phyloP scores from a whole-genome alignment of 2,888 invertebrate species.

The Aspidiotus rigidus region DNA sequence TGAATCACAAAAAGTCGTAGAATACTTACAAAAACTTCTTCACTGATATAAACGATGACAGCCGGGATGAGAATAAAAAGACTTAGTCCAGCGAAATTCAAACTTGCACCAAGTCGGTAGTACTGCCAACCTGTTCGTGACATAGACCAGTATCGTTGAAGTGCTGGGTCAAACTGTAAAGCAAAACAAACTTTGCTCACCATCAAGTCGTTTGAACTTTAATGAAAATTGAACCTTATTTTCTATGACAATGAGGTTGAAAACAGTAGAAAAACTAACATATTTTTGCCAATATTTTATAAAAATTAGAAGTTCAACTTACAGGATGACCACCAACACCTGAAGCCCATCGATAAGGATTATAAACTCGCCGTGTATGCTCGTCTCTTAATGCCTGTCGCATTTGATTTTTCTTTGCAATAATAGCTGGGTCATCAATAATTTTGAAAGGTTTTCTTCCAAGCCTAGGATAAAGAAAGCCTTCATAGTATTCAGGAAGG shows the following conservation, averaged over 20 bases:
- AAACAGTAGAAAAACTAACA: not conserved
- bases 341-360: not conserved
- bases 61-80: no score
- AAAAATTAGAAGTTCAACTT: not conserved
- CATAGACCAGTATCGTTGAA: not conserved
- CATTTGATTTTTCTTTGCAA: constrained; percentile 1
- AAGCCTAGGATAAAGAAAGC: not conserved
- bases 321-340: constrained; percentile 4
- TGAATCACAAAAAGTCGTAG: not conserved
- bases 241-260: not conserved
- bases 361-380: not conserved
- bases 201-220: not conserved
- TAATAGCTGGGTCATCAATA: constrained; percentile 4
- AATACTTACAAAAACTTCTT: no score
- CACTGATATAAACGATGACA: no score
- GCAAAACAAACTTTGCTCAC: not conserved
- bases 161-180: not conserved
- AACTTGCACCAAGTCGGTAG: no score
- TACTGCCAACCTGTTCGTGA: no score
- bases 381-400: not conserved
- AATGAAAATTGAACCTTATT: not conserved
- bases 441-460: constrained; percentile 1
- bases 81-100: no score
- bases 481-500: constrained; percentile 5
- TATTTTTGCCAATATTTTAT: not conserved